Evolutionary conservation across 2,888 invertebrate species (phyloP), one percentile per base, ranked within the genome.

Genomic region (Patella depressa): DNA sequence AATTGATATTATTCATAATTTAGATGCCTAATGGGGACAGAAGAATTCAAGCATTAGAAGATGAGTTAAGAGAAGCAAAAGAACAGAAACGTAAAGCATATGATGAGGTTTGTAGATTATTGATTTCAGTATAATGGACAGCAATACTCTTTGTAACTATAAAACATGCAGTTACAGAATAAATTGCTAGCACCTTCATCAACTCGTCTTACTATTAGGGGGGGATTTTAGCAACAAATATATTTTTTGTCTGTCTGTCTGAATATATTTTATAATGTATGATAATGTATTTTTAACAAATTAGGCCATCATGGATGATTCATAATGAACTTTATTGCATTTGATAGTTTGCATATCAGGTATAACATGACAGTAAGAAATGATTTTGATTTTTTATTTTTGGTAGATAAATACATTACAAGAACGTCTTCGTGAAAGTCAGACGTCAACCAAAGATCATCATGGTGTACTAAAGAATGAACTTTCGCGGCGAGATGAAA

Each of bases 391-490:
- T 15, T 9, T 78, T 11, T 76, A 19, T 12, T 79, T 17, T 53
- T 53, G 55, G 11, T 76, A 88, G 89, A 87, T 89, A 73, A 87
- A 86, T 19, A 78, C 83, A 74, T 81, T 90, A 9, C 90, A 90
- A 80, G 85, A 87, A 53, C 82, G 88, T 73, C 81, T 90, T 17
- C 80, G 90, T 53, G 90, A 89, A 71, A 86, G 88, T 73, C 88
- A 88, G 72, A 72, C 83, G 45, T 89, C 89, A 2, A 85, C 83
- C 7, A 88, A 89, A 73, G 90, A 89, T 79, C 89, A 89, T 78
- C 89, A 89, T 71, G 87, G 88, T 72, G 83, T 89, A 34, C 84
- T 90, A 59, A 90, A 90, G 81, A 87, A 89, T 0, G 90, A 90
- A 82, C 82, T 90, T n/a, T 81, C 85, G 3, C 81, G 90, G 11